Percentiles rank a stretch among this genome's conserved stretches.
phyloP scores from a whole-genome alignment of 2,113 vertebrate species.

The Nyctibius bracteatus region DNA sequence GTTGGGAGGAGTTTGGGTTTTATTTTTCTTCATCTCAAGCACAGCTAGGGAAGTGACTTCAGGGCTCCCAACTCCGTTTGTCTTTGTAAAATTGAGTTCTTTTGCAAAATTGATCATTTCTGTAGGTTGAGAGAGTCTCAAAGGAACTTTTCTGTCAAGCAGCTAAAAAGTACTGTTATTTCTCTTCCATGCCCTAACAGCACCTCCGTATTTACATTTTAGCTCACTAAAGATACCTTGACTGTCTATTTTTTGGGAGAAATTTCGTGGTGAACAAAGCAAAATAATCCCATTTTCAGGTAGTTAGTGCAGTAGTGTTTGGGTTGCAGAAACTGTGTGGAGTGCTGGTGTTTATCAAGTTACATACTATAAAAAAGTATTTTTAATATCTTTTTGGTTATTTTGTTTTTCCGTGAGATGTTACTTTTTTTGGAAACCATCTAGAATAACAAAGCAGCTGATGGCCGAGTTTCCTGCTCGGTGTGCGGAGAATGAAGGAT shows the following conservation, averaged over 20 bases:
- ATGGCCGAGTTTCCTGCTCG: neutral
- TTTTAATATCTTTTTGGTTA: neutral
- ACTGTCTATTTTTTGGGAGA: neutral
- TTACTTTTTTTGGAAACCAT: neutral
- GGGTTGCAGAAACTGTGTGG: neutral
- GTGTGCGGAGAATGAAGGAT: neutral
- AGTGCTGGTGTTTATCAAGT: neutral
- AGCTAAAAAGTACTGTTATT: neutral
- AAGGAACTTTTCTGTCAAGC: conserved; percentile 23
- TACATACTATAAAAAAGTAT: neutral
- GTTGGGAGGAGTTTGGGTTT: accelerated
- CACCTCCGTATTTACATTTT: neutral
- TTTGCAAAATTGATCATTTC: conserved; percentile 42
- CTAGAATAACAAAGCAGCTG: neutral
- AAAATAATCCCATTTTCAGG: neutral
- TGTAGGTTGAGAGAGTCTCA: conserved; percentile 28
- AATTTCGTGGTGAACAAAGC: neutral
- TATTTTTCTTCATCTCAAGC: neutral
- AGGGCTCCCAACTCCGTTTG: neutral
- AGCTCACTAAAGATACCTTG: neutral
- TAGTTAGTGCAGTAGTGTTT: neutral
- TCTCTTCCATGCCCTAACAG: neutral
- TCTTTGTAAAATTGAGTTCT: neutral
- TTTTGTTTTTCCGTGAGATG: neutral
- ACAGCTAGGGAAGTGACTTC: neutral